Evolutionary conservation across 2,888 invertebrate genomes (phyloP).

Genomic region (Epistrophe grossulariae): DNA sequence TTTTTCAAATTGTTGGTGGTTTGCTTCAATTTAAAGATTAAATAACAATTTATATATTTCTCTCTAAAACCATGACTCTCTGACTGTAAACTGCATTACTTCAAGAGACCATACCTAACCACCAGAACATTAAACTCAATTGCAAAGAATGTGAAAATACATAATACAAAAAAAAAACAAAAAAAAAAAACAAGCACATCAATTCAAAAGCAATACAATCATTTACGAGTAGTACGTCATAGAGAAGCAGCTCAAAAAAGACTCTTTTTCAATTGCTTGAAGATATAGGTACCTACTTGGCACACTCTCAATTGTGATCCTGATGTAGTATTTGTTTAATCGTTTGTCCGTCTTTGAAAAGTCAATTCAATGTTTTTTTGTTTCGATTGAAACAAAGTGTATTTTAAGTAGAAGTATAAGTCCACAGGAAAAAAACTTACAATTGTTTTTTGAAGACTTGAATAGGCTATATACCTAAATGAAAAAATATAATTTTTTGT

Average conservation of each 20-base stretch:
- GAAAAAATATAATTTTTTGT: too few relatives aligned
- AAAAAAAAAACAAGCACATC: constrained; percentile 12
- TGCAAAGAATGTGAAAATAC: constrained; percentile 17
- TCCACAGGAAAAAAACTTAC: too few relatives aligned
- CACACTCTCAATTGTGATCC: constrained; percentile 4
- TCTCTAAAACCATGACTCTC: not conserved
- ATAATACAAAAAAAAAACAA: not conserved
- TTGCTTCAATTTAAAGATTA: constrained; percentile 2
- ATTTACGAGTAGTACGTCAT: constrained; percentile 2
- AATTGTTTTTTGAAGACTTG: too few relatives aligned
- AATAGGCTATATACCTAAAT: too few relatives aligned
- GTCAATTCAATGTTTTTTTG: not conserved
- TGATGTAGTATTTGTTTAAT: not conserved
- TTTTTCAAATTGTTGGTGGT: not conserved
- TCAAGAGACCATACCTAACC: not conserved
- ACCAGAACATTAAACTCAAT: constrained; percentile 4
- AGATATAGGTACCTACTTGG: constrained; percentile 13
- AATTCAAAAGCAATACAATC: constrained; percentile 39
- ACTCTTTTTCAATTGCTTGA: constrained; percentile 37
- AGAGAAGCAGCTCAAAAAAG: not conserved
- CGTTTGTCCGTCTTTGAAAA: not conserved
- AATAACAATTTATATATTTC: constrained; percentile 10
- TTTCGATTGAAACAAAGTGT: not conserved
- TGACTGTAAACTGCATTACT: not conserved
- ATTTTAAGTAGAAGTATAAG: not conserved